Evolutionary conservation across 1,140 invertebrate species (phyloP).

Genomic region (Colletes gigas): DNA sequence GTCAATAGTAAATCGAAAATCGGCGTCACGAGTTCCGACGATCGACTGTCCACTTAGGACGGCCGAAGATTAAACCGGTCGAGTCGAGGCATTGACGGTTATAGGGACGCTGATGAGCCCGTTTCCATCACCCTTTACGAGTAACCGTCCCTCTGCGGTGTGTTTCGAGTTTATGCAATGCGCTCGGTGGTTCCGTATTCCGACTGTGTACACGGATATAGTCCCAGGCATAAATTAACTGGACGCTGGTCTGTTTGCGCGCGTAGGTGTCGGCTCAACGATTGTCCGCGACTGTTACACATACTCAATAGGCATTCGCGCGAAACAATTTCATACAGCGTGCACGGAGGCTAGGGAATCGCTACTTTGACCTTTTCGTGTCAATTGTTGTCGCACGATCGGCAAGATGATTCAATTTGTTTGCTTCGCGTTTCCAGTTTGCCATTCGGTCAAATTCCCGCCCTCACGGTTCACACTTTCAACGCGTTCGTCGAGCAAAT

Average conservation of each 20-base stretch:
- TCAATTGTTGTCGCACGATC: slow-evolving; percentile 27
- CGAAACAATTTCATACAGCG: slow-evolving; percentile 40
- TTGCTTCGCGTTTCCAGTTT: not conserved
- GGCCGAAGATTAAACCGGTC: slow-evolving; percentile 54
- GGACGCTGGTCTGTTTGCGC: slow-evolving; percentile 28
- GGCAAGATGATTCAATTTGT: slow-evolving; percentile 39
- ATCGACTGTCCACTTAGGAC: not conserved
- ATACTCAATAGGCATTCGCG: slow-evolving; percentile 3
- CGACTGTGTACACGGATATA: slow-evolving; percentile 56
- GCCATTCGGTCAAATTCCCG: not conserved
- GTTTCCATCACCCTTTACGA: slow-evolving; percentile 66
- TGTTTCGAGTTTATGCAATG: slow-evolving; percentile 73
- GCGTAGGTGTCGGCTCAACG: not conserved
- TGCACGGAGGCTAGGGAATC: not conserved
- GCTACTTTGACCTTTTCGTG: slow-evolving; percentile 30
- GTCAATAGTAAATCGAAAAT: not conserved
- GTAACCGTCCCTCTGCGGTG: slow-evolving; percentile 52
- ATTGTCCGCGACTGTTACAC: slow-evolving; percentile 1
- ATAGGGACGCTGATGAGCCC: slow-evolving; percentile 64
- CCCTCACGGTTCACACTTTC: not conserved
- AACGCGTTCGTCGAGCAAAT: not conserved
- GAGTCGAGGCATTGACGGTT: slow-evolving; percentile 59
- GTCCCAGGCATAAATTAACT: slow-evolving; percentile 69
- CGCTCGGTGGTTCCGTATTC: slow-evolving; percentile 63
- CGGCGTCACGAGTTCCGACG: no score